Conservation (phyloP, 2,888 invertebrate species). For the Scelioninae gen. 2 region DNA sequence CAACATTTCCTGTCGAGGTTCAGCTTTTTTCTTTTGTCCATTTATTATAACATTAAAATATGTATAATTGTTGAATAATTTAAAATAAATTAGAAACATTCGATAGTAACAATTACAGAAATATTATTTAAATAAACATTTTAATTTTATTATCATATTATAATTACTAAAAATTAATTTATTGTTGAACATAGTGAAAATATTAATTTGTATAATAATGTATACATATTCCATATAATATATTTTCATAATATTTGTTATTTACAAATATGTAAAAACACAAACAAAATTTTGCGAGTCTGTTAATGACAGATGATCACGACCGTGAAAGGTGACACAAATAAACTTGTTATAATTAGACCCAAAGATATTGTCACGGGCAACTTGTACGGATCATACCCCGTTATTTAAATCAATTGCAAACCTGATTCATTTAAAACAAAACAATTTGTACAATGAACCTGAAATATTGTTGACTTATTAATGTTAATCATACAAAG, state of each 20-base stretch:
- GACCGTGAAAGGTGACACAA: conserved; percentile 37
- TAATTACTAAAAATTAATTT: no score
- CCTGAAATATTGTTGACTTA: no score
- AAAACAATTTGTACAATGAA: no score
- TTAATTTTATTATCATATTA: no score
- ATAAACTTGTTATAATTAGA: conserved; percentile 36
- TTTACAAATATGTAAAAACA: neutral
- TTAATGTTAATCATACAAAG: neutral
- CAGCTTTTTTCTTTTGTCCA: neutral
- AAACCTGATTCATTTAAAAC: neutral
- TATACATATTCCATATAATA: no score
- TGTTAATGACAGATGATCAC: neutral
- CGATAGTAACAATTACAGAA: no score
- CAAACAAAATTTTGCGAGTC: neutral
- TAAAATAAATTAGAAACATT: neutral
- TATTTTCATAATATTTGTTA: no score
- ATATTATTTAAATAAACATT: no score
- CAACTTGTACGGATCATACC: neutral
- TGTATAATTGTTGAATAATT: neutral
- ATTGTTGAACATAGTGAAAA: no score
- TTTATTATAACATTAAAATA: no score
- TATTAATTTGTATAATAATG: no score
- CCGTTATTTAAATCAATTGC: conserved; percentile 23
- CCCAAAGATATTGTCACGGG: conserved; percentile 4
- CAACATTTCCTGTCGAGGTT: neutral